A percentile compares a stretch with the other conserved stretches of the same genome.
Conservation (phyloP, 2,888 invertebrate species). For the Urechis unicinctus region DNA sequence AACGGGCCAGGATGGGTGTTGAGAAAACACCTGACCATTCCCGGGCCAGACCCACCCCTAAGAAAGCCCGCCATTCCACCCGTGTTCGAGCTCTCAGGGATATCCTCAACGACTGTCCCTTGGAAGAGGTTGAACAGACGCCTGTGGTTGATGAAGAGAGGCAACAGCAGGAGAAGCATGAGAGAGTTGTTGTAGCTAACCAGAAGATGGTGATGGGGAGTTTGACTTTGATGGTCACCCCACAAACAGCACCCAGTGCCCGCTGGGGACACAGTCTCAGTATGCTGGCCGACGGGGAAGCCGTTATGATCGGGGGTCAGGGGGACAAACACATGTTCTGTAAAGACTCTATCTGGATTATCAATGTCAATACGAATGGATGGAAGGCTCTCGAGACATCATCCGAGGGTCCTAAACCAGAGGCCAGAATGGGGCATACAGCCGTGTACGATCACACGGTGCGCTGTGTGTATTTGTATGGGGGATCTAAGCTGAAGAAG, state of each 20-base stretch:
- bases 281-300: slow-evolving; percentile 30
- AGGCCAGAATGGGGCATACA: slow-evolving; percentile 43
- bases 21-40: too few species aligned
- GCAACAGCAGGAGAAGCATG: too few species aligned
- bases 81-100: too few species aligned
- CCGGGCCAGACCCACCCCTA: too few species aligned
- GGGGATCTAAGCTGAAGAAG: slow-evolving; percentile 44
- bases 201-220: too few species aligned
- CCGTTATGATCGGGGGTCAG: slow-evolving; percentile 37
- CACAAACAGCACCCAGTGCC: slow-evolving; percentile 25
- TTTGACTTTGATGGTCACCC: too few species aligned
- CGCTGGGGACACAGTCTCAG: slow-evolving; percentile 45
- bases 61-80: too few species aligned
- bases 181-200: too few species aligned
- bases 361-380: slow-evolving; percentile 11
- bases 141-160: too few species aligned
- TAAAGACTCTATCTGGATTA: slow-evolving; percentile 39
- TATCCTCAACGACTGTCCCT: too few species aligned
- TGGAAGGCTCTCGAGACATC: slow-evolving; percentile 13
- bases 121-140: too few species aligned
- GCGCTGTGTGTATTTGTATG: slow-evolving; percentile 42
- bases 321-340: slow-evolving; percentile 36
- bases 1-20: too few species aligned
- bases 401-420: slow-evolving; percentile 12
- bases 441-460: slow-evolving; percentile 42